A percentile compares a stretch with the other conserved stretches of the same genome.
Evolutionary conservation across 2,888 invertebrate genomes (phyloP).

Genomic region (Thelaira solivaga): DNA sequence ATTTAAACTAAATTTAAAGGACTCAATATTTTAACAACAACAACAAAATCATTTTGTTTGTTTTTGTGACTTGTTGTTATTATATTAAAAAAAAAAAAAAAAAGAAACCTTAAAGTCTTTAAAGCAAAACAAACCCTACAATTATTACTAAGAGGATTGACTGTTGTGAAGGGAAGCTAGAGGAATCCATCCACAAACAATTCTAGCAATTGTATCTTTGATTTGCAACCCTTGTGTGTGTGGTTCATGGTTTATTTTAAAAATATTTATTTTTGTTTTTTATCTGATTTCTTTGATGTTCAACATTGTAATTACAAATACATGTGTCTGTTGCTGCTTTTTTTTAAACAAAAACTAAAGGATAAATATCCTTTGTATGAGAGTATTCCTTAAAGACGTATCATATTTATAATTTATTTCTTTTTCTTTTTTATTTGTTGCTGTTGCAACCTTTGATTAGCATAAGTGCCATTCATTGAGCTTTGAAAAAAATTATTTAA

Average conservation of each 20-base stretch:
- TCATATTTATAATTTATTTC: slow-evolving; percentile 21
- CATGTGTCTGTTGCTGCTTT: slow-evolving; percentile 12
- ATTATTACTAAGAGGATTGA: neutral
- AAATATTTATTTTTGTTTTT: slow-evolving; percentile 6
- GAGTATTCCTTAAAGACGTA: neutral
- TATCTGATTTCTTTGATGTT: slow-evolving; percentile 42
- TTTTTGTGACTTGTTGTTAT: no score
- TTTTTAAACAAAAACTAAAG: neutral
- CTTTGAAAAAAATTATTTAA: neutral
- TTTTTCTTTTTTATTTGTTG: neutral
- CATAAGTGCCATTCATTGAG: slow-evolving; percentile 48
- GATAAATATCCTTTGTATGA: neutral
- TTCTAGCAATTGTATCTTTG: neutral
- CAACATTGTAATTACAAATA: slow-evolving; percentile 40
- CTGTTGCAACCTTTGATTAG: slow-evolving; percentile 37
- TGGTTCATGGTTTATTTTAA: neutral
- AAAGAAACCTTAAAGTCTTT: slow-evolving; percentile 39
- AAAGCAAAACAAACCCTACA: slow-evolving; percentile 39
- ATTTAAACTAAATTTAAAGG: neutral
- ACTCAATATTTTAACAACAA: slow-evolving; percentile 1
- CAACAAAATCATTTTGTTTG: no score
- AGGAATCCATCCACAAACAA: slow-evolving; percentile 11
- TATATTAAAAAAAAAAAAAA: slow-evolving; percentile 19
- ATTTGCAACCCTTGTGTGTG: slow-evolving; percentile 7
- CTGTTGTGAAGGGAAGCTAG: slow-evolving; percentile 10